These are phyloP conservation scores for Chunga burmeisteri DNA, from an alignment of 2,113 vertebrate species.

Conservation along the genomic window DNA sequence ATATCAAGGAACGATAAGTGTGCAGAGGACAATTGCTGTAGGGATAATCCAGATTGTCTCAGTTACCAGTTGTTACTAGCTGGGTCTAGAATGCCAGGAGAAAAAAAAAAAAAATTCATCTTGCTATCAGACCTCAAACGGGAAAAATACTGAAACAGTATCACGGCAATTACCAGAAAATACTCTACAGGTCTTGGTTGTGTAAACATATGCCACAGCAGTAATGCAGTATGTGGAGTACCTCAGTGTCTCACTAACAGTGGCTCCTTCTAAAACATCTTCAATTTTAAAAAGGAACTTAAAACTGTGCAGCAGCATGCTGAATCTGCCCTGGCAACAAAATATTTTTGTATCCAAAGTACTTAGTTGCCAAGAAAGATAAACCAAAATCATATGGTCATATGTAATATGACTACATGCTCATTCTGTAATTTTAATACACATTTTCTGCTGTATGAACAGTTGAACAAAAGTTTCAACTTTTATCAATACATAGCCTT, in stretches of 20 bases:
- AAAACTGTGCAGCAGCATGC: not conserved
- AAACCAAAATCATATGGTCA: not conserved
- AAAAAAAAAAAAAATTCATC: not conserved
- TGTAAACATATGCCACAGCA: not conserved
- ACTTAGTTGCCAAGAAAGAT: not conserved
- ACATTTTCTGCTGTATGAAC: not conserved
- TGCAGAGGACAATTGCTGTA: not conserved
- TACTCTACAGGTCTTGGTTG: not conserved
- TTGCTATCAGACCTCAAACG: not conserved
- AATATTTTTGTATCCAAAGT: not conserved
- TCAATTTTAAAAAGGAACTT: not conserved
- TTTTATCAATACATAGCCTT: not conserved
- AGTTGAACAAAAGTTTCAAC: not conserved
- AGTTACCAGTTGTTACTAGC: not conserved
- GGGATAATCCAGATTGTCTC: not conserved
- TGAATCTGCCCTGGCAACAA: not conserved
- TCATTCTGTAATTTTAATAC: not conserved
- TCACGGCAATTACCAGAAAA: not conserved
- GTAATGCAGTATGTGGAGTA: not conserved
- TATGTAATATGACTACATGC: not conserved
- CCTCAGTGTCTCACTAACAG: not conserved
- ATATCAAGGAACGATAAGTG: not conserved
- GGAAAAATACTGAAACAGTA: not conserved
- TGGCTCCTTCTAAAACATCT: not conserved
- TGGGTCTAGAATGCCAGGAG: not conserved